Conservation (phyloP, 2,113 vertebrate genomes). For the Aphyosemion australe region DNA sequence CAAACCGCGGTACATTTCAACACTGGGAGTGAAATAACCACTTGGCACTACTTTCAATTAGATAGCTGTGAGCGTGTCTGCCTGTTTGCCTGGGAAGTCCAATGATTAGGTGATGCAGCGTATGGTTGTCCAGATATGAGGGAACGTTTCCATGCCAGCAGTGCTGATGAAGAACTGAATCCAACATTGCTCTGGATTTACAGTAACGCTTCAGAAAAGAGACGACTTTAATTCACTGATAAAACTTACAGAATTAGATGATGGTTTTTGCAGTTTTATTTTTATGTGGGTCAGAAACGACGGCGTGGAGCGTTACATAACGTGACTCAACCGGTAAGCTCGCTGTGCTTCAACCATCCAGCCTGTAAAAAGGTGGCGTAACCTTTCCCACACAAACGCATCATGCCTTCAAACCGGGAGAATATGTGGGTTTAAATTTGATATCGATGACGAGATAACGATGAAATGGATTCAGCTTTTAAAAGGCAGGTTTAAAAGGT, state of each 20-base stretch:
- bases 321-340: no score
- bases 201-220: neutral
- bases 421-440: no score
- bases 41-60: slow-evolving; percentile 14
- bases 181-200: neutral
- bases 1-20: slow-evolving; percentile 24
- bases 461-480: no score
- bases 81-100: slow-evolving; percentile 3
- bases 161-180: neutral
- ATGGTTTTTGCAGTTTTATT: no score
- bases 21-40: slow-evolving; percentile 12
- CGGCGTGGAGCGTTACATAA: no score
- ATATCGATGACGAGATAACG: no score
- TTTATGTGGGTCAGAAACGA: no score
- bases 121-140: slow-evolving; percentile 6
- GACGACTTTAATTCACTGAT: neutral
- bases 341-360: no score
- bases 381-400: no score
- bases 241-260: neutral
- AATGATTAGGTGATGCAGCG: slow-evolving; percentile 9
- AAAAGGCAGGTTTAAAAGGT: no score
- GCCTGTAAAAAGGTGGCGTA: no score
- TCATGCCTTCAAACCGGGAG: no score
- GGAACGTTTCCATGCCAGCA: neutral
- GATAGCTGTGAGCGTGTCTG: slow-evolving; percentile 11